These are phyloP conservation scores for Climacteris rufus DNA, from an alignment of 2,113 vertebrate genomes.

Conservation along the genomic window DNA sequence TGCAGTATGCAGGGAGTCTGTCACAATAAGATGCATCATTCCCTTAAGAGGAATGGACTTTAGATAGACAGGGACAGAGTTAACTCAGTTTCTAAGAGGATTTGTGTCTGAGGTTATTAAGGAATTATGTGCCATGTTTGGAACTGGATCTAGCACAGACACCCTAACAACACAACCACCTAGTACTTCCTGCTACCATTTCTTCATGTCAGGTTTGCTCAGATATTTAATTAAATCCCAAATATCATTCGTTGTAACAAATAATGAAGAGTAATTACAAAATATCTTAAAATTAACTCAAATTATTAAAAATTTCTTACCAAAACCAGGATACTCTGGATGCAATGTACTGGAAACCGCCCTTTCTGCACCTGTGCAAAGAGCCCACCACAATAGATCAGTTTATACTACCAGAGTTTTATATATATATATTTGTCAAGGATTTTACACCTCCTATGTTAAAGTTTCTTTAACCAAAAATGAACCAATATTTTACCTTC, in stretches of 20 bases:
- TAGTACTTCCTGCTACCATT: neutral
- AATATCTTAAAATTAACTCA: neutral
- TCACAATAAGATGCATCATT: neutral
- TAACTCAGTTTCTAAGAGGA: neutral
- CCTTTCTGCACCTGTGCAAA: neutral
- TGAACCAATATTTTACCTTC: neutral
- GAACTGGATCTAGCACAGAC: neutral
- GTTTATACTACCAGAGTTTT: neutral
- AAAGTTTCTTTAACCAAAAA: neutral
- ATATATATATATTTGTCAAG: neutral
- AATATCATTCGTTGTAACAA: neutral
- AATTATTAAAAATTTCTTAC: neutral
- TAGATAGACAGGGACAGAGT: neutral
- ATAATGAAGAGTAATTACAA: neutral
- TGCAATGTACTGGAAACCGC: neutral
- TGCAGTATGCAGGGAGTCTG: neutral
- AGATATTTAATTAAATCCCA: neutral
- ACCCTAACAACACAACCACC: neutral
- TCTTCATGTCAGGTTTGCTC: rapidly evolving
- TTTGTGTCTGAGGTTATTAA: neutral
- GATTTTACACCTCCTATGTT: neutral
- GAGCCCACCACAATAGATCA: rapidly evolving
- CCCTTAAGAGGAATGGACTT: neutral
- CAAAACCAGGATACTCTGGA: neutral
- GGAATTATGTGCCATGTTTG: neutral